Evolutionary conservation across 1,140 invertebrate genomes (phyloP), one percentile per base, ranked within the genome.

Genomic region (Mylabris phalerata): DNA sequence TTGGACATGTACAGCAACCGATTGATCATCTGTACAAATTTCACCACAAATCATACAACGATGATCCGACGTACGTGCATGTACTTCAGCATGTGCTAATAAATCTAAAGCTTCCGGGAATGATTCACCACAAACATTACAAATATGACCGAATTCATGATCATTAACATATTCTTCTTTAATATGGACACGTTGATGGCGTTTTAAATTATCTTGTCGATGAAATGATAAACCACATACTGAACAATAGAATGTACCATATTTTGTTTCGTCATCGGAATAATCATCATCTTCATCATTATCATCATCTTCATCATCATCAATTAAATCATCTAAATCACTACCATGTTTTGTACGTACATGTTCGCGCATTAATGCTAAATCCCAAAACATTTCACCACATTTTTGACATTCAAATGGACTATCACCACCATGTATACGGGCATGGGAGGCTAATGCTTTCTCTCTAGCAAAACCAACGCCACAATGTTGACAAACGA

Each of bases 381-480:
- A 75, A 69, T 87, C 86, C 85, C 85, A 89, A 67, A 89, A 90
- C 80, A 89, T 83, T 67, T 90, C 88, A 50, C 82, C 82, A 64
- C 89, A 90, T 57, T 82, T 81, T 27, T 80, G 80, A 69, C 89
- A 90, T 65, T 90, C 88, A 60, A 86, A 81, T 0, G 87, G 85
- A 26, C 84, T 86, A 64, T 90, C 87, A 38, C 87, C 84, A 38
- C 82, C 84, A 69, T 89, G 87, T 39, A 87, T 78, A 68, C 86
- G 71, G 0, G 75, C 70, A 70, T 90, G 88, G 1, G 88, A 89
- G 13, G 84, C 82, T 1, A 90, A 70, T 2, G 89, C 88, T 68
- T 90, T 91, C 68, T 90, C 87, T 27, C 88, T 78, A 0, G 87
- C 87, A 75, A 90, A 91, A 6, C 84, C 83, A 44, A 90, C 78